Percentiles rank a stretch among this genome's conserved stretches.
Evolutionary conservation across 2,113 vertebrate genomes (phyloP).

Genomic region (Rhegmatorhina hoffmannsi): DNA sequence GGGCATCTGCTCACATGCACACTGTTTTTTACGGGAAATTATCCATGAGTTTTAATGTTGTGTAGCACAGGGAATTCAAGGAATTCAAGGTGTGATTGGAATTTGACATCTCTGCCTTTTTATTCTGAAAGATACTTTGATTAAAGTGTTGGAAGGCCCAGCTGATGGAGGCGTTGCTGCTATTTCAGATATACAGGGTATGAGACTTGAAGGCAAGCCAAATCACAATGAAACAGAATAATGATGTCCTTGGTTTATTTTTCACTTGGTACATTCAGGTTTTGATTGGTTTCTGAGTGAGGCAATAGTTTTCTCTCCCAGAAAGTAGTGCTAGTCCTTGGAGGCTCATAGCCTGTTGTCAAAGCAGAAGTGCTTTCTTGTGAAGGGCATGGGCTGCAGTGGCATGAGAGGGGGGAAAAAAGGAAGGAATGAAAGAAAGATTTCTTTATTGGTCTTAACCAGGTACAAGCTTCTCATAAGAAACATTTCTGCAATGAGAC

Average conservation of each 20-base stretch:
- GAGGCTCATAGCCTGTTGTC: constrained; percentile 67
- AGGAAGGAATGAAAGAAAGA: not conserved
- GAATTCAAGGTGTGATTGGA: constrained; percentile 48
- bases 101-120: constrained; percentile 68
- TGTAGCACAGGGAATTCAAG: constrained; percentile 1
- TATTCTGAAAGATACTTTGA: constrained; percentile 69
- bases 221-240: constrained; percentile 72
- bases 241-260: constrained; percentile 78
- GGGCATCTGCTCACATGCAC: rapidly evolving
- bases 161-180: constrained; percentile 64
- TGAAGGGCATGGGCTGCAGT: constrained; percentile 68
- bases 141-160: constrained; percentile 62
- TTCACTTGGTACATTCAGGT: constrained; percentile 64
- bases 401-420: not conserved
- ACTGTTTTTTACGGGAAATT: not conserved
- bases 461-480: constrained; percentile 27
- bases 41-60: constrained; percentile 11
- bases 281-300: constrained; percentile 73
- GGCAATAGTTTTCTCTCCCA: constrained; percentile 68
- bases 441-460: constrained; percentile 31
- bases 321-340: constrained; percentile 56
- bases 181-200: constrained; percentile 71
- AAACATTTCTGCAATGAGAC: constrained; percentile 19
- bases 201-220: constrained; percentile 71
- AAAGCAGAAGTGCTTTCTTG: constrained; percentile 58